phyloP scores from a whole-genome alignment of 1,140 invertebrate genomes.

The Microplitis mediator region DNA sequence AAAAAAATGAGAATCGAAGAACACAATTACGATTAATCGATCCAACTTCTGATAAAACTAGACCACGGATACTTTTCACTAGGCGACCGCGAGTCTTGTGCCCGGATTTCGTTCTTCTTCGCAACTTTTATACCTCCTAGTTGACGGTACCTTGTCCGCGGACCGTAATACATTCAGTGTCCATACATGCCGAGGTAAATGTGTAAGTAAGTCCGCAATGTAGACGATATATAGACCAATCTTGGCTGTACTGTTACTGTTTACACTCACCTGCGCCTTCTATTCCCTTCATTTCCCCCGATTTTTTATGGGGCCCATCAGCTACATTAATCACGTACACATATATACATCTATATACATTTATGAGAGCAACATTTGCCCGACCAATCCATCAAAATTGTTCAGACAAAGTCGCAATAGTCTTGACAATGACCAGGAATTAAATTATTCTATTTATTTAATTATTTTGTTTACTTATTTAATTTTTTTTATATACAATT shows the following conservation, averaged over 20 bases:
- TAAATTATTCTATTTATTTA: no score
- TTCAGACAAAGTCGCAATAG: no score
- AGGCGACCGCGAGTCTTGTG: conserved; percentile 22
- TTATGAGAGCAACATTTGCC: neutral
- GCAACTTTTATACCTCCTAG: conserved; percentile 24
- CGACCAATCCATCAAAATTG: no score
- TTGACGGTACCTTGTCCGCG: neutral
- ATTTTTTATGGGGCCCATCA: conserved; percentile 4
- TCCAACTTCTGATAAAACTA: neutral
- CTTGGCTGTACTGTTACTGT: no score
- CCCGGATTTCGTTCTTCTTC: conserved; percentile 8
- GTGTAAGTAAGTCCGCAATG: neutral
- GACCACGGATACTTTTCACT: conserved; percentile 20
- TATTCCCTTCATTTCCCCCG: conserved; percentile 26
- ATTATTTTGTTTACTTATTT: no score
- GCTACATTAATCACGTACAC: conserved; percentile 18
- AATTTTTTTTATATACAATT: neutral
- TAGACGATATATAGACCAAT: conserved; percentile 9
- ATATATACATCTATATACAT: neutral
- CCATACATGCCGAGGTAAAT: neutral
- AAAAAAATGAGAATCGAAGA: neutral
- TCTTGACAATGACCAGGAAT: no score
- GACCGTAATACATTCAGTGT: neutral
- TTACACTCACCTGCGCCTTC: neutral
- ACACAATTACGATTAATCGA: neutral